Evolutionary conservation across 2,113 vertebrate genomes (phyloP).

Genomic region (Lampris incognitus): DNA sequence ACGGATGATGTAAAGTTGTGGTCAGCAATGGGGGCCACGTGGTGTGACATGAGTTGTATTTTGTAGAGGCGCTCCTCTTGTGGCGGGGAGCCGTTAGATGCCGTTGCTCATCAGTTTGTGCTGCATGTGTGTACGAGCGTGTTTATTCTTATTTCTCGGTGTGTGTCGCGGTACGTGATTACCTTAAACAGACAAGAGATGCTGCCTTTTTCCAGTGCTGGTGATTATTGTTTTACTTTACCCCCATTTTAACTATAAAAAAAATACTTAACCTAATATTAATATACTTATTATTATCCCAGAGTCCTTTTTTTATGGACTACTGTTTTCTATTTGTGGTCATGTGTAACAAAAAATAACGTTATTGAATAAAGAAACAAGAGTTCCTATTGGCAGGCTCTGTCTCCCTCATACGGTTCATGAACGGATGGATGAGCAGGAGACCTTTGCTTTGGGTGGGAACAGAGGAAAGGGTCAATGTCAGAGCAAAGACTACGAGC

Average conservation of each 20-base stretch:
- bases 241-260: slow-evolving; percentile 67
- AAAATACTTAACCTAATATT: slow-evolving; percentile 62
- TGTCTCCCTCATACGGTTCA: slow-evolving; percentile 8
- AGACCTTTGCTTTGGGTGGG: background rate
- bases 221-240: slow-evolving; percentile 54
- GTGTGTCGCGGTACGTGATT: slow-evolving; percentile 48
- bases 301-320: slow-evolving; percentile 68
- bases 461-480: slow-evolving; percentile 34
- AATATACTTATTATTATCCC: slow-evolving; percentile 59
- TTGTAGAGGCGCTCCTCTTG: slow-evolving; percentile 60
- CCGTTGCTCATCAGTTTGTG: slow-evolving; percentile 73
- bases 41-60: slow-evolving; percentile 59
- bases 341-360: slow-evolving; percentile 71
- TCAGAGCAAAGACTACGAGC: background rate
- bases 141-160: slow-evolving; percentile 52
- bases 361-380: slow-evolving; percentile 72
- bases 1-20: slow-evolving; percentile 54
- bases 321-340: slow-evolving; percentile 78
- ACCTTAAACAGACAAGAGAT: slow-evolving; percentile 53
- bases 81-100: slow-evolving; percentile 60
- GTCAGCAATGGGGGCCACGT: slow-evolving; percentile 8
- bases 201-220: slow-evolving; percentile 58
- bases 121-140: slow-evolving; percentile 76
- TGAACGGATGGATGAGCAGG: slow-evolving; percentile 10
- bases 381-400: slow-evolving; percentile 48